These are phyloP conservation scores for Riparia riparia DNA, from an alignment of 2,113 vertebrate genomes.

Conservation along the genomic window DNA sequence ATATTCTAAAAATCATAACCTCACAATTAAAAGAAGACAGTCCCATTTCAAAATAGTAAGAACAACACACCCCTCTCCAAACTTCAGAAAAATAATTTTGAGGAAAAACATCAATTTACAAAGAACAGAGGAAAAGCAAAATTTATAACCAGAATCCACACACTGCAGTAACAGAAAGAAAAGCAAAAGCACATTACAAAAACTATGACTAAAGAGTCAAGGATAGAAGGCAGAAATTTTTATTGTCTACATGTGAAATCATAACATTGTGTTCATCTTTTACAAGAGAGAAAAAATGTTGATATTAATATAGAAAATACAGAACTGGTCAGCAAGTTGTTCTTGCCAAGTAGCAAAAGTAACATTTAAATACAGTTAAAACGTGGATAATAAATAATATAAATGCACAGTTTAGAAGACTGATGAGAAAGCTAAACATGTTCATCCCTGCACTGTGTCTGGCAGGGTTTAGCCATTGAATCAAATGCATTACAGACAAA, in stretches of 20 bases:
- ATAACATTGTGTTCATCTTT: neutral
- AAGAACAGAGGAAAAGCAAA: neutral
- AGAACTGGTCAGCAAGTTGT: neutral
- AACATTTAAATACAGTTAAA: neutral
- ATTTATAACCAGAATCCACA: neutral
- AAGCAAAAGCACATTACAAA: neutral
- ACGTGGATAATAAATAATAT: neutral
- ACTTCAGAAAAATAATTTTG: neutral
- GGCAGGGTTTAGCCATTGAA: conserved; percentile 2
- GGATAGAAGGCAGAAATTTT: neutral
- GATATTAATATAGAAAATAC: neutral
- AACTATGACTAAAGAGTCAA: neutral
- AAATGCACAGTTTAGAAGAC: neutral
- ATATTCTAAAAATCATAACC: neutral
- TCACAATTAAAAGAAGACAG: neutral
- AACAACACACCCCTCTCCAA: neutral
- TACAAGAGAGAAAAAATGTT: neutral
- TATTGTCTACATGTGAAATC: neutral
- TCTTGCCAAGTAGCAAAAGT: neutral
- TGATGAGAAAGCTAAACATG: conserved; percentile 58
- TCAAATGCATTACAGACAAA: neutral
- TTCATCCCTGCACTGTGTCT: neutral
- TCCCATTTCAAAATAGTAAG: neutral
- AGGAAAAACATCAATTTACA: neutral
- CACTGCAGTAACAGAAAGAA: neutral